Evolutionary conservation across 2,888 invertebrate genomes (phyloP), one percentile per base, ranked within the genome.

Genomic region (Silvanus unidentatus): DNA sequence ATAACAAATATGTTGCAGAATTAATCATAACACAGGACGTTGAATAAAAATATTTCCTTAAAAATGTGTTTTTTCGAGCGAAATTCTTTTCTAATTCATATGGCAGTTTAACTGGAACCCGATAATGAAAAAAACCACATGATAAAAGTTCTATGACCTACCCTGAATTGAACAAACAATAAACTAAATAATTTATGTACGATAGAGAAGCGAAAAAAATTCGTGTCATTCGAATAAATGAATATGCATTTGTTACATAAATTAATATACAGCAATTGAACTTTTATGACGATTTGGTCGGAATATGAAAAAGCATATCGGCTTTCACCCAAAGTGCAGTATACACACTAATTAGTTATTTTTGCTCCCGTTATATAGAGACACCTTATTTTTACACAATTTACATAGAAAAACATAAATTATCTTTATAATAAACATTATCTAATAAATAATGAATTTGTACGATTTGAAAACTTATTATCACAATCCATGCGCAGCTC

Each of bases 121-220:
- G 22, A 22, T 45, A 58, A 63, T 63, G 60, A 60, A 62, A 60
- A 55, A 52, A 59, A 53, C 58, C 54, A 40, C 43, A 58, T 59
- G 69, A 69, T 69, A 68, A 68, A 62, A 65, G 68, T 66, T 68
- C 66, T 65, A 61, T 68, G 69, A 69, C 69, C 69, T 68, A 68
- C 54, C 53, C n/a, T 32, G 13, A 32, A 12, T n/a, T 22, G n/a
- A 6, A 60, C 58, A 61, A 61, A 58, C 55, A 53, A 53, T 44
- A 39, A 48, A 5, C 53, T 55, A 52, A 58, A 56, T 60, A 60
- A 58, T 51, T 48, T 46, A 49, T 53, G 49, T 52, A 48, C 44
- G 37, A 13, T 45, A 44, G 44, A 44, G 45, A 50, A 45, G 13
- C 44, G 43, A 46, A 44, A 47, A 50, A 44, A 44, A 41, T 41